A percentile compares a stretch with the other conserved stretches of the same genome.
Evolutionary conservation across 2,888 invertebrate genomes (phyloP).

Genomic region (Epinotia demarniana): DNA sequence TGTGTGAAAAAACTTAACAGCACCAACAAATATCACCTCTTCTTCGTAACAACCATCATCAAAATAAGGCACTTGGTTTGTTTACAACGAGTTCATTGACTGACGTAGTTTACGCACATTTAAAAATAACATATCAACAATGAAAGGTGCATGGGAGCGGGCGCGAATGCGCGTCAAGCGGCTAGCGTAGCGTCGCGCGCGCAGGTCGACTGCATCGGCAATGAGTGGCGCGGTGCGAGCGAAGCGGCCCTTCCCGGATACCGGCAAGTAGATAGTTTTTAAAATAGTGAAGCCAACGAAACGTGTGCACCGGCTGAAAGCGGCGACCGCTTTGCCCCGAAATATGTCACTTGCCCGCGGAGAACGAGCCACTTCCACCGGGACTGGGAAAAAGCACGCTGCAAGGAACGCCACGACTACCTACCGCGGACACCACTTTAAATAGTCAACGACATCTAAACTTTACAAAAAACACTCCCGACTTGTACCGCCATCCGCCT

Average conservation of each 20-base stretch:
- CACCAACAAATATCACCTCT: constrained; percentile 80
- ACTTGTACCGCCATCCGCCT: constrained; percentile 50
- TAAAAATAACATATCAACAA: constrained; percentile 64
- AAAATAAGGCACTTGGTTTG: constrained; percentile 66
- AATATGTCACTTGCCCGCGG: constrained; percentile 78
- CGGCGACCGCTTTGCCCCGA: constrained; percentile 80
- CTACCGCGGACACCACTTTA: constrained; percentile 56
- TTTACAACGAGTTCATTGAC: constrained; percentile 65
- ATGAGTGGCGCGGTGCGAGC: constrained; percentile 73
- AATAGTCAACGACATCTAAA: constrained; percentile 54
- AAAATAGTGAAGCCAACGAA: constrained; percentile 83
- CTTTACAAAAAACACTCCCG: constrained; percentile 48
- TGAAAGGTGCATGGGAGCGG: constrained; percentile 71
- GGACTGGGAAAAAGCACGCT: constrained; percentile 59
- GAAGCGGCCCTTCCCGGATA: constrained; percentile 83
- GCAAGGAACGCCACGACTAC: constrained; percentile 69
- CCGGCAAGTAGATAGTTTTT: constrained; percentile 80
- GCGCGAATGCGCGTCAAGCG: constrained; percentile 80
- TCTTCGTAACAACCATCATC: constrained; percentile 75
- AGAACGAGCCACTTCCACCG: constrained; percentile 59
- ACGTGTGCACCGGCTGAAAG: constrained; percentile 82
- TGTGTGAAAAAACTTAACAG: constrained; percentile 72
- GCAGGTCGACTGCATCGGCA: constrained; percentile 82
- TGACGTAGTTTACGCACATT: constrained; percentile 60
- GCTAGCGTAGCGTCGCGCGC: constrained; percentile 77